phyloP scores from a whole-genome alignment of 2,113 vertebrate species.

The Cinclus cinclus region DNA sequence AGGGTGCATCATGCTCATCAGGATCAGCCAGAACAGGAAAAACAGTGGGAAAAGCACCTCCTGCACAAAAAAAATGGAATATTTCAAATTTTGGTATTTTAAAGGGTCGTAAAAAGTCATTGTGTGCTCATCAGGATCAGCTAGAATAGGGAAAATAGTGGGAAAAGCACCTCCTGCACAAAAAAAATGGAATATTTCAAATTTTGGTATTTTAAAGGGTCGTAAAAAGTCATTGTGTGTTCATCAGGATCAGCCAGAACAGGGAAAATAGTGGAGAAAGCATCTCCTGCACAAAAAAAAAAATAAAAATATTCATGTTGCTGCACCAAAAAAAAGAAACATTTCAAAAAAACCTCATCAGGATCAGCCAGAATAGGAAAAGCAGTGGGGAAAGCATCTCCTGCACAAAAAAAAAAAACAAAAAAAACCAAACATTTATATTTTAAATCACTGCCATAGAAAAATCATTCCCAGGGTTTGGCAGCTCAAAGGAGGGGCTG shows the following conservation, averaged over 20 bases:
- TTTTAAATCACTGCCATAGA: no score
- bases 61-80: background rate
- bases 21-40: constrained; percentile 78
- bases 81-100: no score
- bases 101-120: no score
- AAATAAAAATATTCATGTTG: no score
- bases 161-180: background rate
- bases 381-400: no score
- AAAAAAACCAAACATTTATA: no score
- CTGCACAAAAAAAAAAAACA: no score
- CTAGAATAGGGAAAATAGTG: background rate
- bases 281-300: no score
- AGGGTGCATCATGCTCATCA: constrained; percentile 81
- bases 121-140: no score
- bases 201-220: background rate
- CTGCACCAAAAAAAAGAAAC: no score
- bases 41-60: constrained; percentile 79
- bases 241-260: background rate
- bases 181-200: background rate
- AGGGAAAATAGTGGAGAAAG: no score
- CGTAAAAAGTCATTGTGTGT: no score
- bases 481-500: background rate
- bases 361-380: constrained; percentile 57
- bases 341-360: background rate
- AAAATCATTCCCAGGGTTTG: background rate